These are phyloP conservation scores for Recurvirostra avosetta DNA, from an alignment of 2,113 vertebrate species.

Conservation along the genomic window DNA sequence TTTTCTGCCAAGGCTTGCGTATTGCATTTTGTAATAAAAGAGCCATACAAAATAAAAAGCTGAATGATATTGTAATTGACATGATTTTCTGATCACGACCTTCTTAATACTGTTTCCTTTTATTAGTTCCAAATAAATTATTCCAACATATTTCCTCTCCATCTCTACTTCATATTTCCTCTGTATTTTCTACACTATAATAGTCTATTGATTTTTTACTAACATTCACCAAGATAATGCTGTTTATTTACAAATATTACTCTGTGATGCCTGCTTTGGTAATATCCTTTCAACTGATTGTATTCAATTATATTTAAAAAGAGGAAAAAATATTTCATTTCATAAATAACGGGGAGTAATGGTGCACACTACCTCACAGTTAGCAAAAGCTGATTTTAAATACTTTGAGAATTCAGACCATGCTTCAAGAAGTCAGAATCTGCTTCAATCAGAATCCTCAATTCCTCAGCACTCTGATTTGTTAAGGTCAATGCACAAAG, in stretches of 20 bases:
- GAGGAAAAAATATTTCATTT: neutral
- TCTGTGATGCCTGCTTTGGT: neutral
- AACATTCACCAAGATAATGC: neutral
- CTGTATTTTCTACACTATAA: neutral
- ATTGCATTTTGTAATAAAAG: neutral
- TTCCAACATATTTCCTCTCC: neutral
- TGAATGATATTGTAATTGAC: neutral
- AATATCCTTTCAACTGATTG: neutral
- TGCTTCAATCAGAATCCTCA: neutral
- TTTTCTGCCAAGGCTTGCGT: neutral
- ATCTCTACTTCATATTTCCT: neutral
- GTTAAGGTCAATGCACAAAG: constrained; percentile 8
- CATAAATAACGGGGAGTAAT: neutral
- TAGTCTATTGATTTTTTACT: neutral
- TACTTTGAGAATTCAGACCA: neutral
- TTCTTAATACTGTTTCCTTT: neutral
- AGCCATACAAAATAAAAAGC: neutral
- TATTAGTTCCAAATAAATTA: neutral
- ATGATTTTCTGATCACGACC: neutral
- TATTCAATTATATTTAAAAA: neutral
- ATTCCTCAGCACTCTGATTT: neutral
- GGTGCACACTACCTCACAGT: neutral
- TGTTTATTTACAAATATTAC: neutral
- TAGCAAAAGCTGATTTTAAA: neutral
- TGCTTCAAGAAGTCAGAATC: neutral